Evolutionary conservation across 2,113 vertebrate genomes (phyloP).

Genomic region (Piprites chloris): DNA sequence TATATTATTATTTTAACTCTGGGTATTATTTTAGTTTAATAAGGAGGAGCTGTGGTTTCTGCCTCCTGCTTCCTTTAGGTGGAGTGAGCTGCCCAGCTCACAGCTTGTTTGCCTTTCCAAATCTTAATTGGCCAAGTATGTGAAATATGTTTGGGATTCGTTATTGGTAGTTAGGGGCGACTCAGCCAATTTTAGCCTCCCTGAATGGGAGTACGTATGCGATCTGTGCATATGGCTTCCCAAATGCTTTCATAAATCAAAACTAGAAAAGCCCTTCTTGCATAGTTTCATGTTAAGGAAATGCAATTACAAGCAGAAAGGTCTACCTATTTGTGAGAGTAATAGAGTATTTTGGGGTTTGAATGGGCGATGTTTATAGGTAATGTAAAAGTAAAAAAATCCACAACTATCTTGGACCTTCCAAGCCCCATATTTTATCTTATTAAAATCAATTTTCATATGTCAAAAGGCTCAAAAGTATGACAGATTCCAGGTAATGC

Average conservation of each 20-base stretch:
- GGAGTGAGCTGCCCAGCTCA: conserved; percentile 9
- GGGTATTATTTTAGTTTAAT: background rate
- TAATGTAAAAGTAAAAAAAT: background rate
- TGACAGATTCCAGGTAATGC: background rate
- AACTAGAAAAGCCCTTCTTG: background rate
- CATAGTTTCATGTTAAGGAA: background rate
- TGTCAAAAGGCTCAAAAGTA: background rate
- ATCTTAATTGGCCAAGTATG: background rate
- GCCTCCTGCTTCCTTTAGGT: conserved; percentile 35
- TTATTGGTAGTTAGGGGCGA: background rate
- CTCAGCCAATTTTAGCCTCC: background rate
- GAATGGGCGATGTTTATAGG: background rate
- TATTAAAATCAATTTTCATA: background rate
- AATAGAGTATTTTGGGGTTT: background rate
- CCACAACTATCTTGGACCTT: background rate
- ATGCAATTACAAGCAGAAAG: background rate
- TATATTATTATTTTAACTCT: background rate
- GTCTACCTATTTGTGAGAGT: background rate
- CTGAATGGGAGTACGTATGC: background rate
- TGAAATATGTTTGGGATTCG: background rate
- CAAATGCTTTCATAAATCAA: background rate
- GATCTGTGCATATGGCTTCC: background rate
- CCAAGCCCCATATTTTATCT: background rate
- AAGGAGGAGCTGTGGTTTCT: background rate
- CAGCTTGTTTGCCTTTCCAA: background rate